Percentiles rank a stretch among this genome's conserved stretches.
Conservation (phyloP, 2,888 invertebrate species). For the Drosophila tanythrix region DNA sequence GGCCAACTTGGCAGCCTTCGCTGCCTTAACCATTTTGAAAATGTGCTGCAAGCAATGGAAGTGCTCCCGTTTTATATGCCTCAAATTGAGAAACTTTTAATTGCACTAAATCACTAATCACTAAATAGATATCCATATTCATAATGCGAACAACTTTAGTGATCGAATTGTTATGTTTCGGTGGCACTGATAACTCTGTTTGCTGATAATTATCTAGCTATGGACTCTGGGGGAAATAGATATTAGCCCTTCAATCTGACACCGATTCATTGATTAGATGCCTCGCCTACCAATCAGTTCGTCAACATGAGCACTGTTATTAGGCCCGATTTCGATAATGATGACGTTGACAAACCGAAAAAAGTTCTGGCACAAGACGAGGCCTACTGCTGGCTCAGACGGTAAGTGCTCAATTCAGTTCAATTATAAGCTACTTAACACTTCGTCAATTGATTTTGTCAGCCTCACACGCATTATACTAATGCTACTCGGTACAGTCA, state of each 20-base stretch:
- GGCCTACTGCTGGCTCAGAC: slow-evolving; percentile 24
- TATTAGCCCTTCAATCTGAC: slow-evolving; percentile 7
- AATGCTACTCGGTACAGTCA: slow-evolving; percentile 34
- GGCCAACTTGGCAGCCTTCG: not conserved
- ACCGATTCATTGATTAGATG: slow-evolving; percentile 61
- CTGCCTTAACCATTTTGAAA: slow-evolving; percentile 41
- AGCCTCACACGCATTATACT: slow-evolving; percentile 53
- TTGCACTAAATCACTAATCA: slow-evolving; percentile 20
- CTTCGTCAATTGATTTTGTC: not conserved
- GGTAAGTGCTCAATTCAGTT: slow-evolving; percentile 37
- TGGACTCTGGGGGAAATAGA: slow-evolving; percentile 22
- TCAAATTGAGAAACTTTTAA: slow-evolving; percentile 23
- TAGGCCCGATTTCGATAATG: slow-evolving; percentile 22
- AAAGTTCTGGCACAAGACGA: slow-evolving; percentile 9
- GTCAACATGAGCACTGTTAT: slow-evolving; percentile 49
- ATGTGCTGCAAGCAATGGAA: slow-evolving; percentile 8
- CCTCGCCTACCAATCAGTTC: slow-evolving; percentile 52
- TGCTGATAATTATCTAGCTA: slow-evolving; percentile 24
- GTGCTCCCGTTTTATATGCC: slow-evolving; percentile 23
- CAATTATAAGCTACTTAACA: slow-evolving; percentile 10
- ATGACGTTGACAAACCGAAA: slow-evolving; percentile 49
- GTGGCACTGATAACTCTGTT: slow-evolving; percentile 53
- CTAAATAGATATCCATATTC: slow-evolving; percentile 25
- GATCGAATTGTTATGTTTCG: slow-evolving; percentile 71
- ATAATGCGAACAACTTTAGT: slow-evolving; percentile 60